Conservation (phyloP, 2,888 invertebrate genomes). For the Drosophila peninsularis region DNA sequence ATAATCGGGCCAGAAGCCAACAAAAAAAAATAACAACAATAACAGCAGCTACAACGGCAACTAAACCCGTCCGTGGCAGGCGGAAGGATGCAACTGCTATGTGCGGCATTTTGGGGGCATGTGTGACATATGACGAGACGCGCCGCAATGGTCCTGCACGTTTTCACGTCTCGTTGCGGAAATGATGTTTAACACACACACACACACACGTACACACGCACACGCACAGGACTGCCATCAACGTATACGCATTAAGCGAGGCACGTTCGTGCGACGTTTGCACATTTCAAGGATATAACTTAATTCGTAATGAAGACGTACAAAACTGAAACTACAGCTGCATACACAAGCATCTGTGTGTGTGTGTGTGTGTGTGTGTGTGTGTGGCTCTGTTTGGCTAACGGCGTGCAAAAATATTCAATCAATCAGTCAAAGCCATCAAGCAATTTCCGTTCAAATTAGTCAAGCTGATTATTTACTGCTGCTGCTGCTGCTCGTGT, state of each 20-base stretch:
- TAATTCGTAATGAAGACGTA: slow-evolving; percentile 79
- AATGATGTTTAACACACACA: slow-evolving; percentile 60
- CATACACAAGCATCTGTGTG: slow-evolving; percentile 10
- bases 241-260: slow-evolving; percentile 38
- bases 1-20: slow-evolving; percentile 39
- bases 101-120: slow-evolving; percentile 22
- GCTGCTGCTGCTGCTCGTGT: slow-evolving; percentile 3
- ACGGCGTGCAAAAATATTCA: slow-evolving; percentile 58
- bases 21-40: background rate
- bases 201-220: slow-evolving; percentile 26
- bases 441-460: slow-evolving; percentile 72
- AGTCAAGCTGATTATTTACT: slow-evolving; percentile 64
- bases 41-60: background rate
- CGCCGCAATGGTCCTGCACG: slow-evolving; percentile 44
- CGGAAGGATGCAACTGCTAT: slow-evolving; percentile 39
- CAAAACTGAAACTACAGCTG: slow-evolving; percentile 50
- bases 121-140: slow-evolving; percentile 37
- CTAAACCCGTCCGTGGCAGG: slow-evolving; percentile 1
- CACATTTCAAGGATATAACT: slow-evolving; percentile 77
- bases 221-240: slow-evolving; percentile 14
- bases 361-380: no score
- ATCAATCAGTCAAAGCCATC: slow-evolving; percentile 77
- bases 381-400: slow-evolving; percentile 8
- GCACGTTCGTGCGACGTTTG: slow-evolving; percentile 72
- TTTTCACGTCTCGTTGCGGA: slow-evolving; percentile 66